Evolutionary conservation across 2,797 vertebrate species (phyloP), one percentile per base, ranked within the genome.

Genomic region (Protonibea diacanthus): DNA sequence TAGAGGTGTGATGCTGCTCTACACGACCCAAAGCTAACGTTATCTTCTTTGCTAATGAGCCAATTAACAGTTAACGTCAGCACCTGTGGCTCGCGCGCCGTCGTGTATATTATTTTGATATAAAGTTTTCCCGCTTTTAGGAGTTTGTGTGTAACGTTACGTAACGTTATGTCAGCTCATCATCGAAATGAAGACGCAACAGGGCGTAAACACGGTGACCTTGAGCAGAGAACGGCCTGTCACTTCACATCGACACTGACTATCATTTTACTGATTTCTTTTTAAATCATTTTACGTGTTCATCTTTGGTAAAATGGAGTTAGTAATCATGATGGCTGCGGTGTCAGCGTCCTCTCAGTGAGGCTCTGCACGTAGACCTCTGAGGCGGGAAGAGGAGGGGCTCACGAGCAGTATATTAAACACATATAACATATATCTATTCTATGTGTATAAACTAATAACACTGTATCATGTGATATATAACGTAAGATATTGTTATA

Each of bases 311-410:
- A 20, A 2, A 53, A 25, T 3, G 15, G 6, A 23, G 1, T 51
- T 5, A 45, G 62, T 27, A 42, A n/a, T 18, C 44, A 12, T 6
- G n/a, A 47, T 47, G 27, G 42, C 13, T 25, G 67, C 9, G 0
- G 48, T 17, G 78, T 38, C 10, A 15, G 68, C 64, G 64, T 73
- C 71, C 78, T 45, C 75, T 71, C 55, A 2, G 71, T 80, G 90
- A 73, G 83, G 71, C 73, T 71, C 75, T 89, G 91, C 93, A 94
- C 93, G 93, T 93, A 93, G 45, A 72, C 92, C 73, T 80, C 69
- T 71, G 85, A 59, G 56, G 63, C n/a, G 76, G 48, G 84, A 63
- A 82, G 87, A 61, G 78, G 88, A 76, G 83, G 17, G 25, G 12
- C 13, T 9, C 56, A 52, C 53, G 68, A 59, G 55, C 44, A n/a